phyloP scores from a whole-genome alignment of 2,888 invertebrate genomes.

The Crossocerus cetratus region DNA sequence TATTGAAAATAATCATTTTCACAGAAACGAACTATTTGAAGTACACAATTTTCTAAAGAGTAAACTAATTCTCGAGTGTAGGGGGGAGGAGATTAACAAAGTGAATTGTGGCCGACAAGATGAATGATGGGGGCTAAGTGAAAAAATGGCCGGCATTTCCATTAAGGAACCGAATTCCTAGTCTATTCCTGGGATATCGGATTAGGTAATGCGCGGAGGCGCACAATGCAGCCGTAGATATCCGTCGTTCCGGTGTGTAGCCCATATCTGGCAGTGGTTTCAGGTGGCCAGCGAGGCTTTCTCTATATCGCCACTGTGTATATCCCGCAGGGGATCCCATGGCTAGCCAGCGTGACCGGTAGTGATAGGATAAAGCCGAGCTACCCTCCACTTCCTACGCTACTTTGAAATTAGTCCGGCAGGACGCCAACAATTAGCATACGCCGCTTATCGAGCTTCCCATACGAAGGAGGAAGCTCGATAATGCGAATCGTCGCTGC shows the following conservation, averaged over 20 bases:
- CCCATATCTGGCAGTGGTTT: conserved; percentile 51
- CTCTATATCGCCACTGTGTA: conserved; percentile 25
- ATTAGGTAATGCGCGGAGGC: conserved; percentile 48
- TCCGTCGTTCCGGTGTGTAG: conserved; percentile 46
- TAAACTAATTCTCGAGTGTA: no score
- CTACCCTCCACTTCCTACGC: conserved; percentile 66
- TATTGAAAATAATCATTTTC: no score
- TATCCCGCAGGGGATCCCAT: conserved; percentile 49
- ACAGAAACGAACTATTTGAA: no score
- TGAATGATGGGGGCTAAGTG: neutral
- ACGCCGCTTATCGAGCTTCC: conserved; percentile 26
- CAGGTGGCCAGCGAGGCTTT: conserved; percentile 17
- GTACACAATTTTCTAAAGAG: no score
- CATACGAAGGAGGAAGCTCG: conserved; percentile 22
- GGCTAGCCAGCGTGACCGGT: conserved; percentile 64
- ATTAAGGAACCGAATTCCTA: conserved; percentile 38
- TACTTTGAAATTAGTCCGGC: conserved; percentile 63
- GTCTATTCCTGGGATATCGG: conserved; percentile 44
- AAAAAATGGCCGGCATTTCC: conserved; percentile 14
- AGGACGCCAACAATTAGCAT: conserved; percentile 68
- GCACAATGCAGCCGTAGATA: conserved; percentile 43
- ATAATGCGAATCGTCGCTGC: conserved; percentile 23
- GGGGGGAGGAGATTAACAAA: no score
- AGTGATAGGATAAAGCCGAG: conserved; percentile 68
- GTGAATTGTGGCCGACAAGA: no score